Conservation (phyloP, 2,797 vertebrate species). For the Basileuterus tristriatus region DNA sequence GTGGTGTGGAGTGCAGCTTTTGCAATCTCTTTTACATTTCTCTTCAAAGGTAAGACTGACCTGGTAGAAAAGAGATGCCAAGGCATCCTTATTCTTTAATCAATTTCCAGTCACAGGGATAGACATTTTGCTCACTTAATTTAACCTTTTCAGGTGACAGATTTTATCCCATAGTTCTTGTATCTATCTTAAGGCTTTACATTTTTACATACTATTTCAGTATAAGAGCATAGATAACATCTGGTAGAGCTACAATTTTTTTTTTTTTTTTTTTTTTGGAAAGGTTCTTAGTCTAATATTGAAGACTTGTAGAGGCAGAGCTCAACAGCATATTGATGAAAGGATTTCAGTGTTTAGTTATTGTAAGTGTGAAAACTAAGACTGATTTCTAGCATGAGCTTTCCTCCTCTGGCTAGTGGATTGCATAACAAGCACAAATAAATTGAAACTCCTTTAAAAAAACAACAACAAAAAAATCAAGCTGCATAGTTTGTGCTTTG, state of each 20-base stretch:
- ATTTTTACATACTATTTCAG: neutral
- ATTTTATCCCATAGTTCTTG: neutral
- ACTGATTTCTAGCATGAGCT: neutral
- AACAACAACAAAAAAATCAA: neutral
- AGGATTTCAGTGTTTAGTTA: neutral
- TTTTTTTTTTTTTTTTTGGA: neutral
- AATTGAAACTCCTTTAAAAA: neutral
- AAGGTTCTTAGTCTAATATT: neutral
- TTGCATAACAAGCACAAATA: neutral
- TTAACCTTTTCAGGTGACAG: neutral
- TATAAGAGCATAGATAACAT: neutral
- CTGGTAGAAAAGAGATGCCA: neutral
- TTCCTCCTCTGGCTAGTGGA: neutral
- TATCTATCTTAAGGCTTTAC: neutral
- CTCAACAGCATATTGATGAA: neutral
- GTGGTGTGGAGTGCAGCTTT: neutral
- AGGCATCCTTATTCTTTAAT: neutral
- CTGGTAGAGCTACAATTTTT: neutral
- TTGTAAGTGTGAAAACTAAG: neutral
- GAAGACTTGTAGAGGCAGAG: neutral
- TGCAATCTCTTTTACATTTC: neutral
- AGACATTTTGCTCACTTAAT: neutral
- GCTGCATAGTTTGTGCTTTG: neutral
- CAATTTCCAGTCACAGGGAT: neutral
- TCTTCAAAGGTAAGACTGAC: neutral